Base-by-base conservation (phyloP, 2,888 invertebrate genomes). In the Drosophila falleni region DNA sequence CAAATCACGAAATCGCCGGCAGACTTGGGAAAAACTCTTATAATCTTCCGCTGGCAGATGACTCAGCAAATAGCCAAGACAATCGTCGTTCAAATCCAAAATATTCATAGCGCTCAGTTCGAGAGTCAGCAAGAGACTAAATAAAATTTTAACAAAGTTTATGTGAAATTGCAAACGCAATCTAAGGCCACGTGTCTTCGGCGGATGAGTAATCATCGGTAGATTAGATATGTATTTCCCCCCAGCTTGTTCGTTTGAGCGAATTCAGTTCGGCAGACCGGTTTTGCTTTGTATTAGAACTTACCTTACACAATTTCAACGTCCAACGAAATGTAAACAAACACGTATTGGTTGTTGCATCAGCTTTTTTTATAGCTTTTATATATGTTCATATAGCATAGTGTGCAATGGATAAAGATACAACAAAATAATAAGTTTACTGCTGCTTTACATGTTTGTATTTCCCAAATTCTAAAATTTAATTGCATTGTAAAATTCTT, bases 1-100 rank as follows among this genome's bases (percentile, higher is more conserved):
- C 5, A 87, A n/a, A 11, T 71, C 51, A 2, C 85, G 89, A 68
- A 89, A 87, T 23, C 75, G 58, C 0, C 33, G 42, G 13, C 87
- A 83, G 13, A 68, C 69, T 61, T 84, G 81, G 0, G 79, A 69
- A 26, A 84, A 84, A 15, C 15, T 47, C 19, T 65, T 63, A 11
- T 56, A 59, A 33, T 84, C 87, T 2, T 56, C 53, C 4, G 13
- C 0, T 2, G 68, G 3, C 5, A 84, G 31, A 54, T 63, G 55
- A 2, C 44, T 35, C 0, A 84, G 31, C 29, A 84, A 39, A 64
- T 81, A 49, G n/a, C 16, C 44, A 0, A 84, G 67, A 11, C 89
- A 81, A 62, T 84, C 83, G 41, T 78, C 67, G 11, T 70, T 33
- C 8, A 84, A 67, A 11, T 84, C 68, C 19, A 68, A 63, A 39